A percentile compares a stretch with the other conserved stretches of the same genome.
These are phyloP conservation scores for Rafetus swinhoei DNA, from an alignment of 2,113 vertebrate species.

Conservation along the genomic window DNA sequence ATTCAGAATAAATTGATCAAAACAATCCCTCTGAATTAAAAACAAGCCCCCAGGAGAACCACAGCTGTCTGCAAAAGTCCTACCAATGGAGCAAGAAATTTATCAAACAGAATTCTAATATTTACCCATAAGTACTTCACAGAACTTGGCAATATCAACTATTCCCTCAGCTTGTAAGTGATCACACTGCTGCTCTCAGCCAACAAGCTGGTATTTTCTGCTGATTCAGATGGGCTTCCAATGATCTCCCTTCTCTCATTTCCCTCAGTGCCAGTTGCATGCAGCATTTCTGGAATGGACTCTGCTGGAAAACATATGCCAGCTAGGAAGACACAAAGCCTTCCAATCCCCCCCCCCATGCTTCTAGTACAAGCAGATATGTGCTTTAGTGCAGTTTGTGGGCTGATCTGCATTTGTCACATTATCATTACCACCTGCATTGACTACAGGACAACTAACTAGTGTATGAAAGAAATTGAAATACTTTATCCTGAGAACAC, in stretches of 20 bases:
- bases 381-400: not conserved
- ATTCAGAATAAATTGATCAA: not conserved
- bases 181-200: not conserved
- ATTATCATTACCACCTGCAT: not conserved
- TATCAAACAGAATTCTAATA: not conserved
- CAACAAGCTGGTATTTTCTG: not conserved
- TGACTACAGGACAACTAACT: not conserved
- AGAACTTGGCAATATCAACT: not conserved
- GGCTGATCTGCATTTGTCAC: not conserved
- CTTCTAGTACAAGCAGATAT: conserved; percentile 8
- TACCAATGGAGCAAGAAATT: not conserved
- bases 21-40: not conserved
- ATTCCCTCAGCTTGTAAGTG: not conserved
- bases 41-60: not conserved
- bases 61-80: not conserved
- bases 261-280: conserved; percentile 48
- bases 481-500: not conserved
- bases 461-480: not conserved
- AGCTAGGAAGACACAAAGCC: conserved; percentile 2
- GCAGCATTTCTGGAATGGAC: conserved; percentile 21
- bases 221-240: conserved; percentile 24
- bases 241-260: conserved; percentile 39
- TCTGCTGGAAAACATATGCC: conserved; percentile 19
- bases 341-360: not conserved
- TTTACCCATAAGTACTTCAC: not conserved